phyloP scores from a whole-genome alignment of 2,888 invertebrate genomes.

The Acanthopleura granulata region DNA sequence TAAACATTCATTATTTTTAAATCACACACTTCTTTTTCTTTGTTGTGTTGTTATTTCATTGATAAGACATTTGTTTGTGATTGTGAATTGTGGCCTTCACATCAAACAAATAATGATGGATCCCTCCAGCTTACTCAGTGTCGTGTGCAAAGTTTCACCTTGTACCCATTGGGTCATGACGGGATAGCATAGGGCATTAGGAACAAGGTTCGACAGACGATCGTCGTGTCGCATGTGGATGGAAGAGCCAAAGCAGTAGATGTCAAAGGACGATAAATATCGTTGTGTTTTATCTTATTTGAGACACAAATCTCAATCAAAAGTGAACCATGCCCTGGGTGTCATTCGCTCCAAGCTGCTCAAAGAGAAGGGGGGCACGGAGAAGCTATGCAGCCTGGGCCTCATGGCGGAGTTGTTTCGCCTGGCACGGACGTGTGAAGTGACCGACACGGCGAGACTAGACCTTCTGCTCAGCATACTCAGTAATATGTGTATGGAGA shows the following conservation, averaged over 20 bases:
- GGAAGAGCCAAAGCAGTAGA: neutral
- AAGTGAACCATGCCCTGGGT: slow-evolving; percentile 1
- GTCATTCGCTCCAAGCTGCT: neutral
- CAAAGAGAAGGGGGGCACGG: neutral
- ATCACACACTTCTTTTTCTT: no score
- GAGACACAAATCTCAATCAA: neutral
- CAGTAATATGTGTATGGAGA: slow-evolving; percentile 13
- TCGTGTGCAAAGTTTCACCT: no score
- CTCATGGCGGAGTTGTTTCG: neutral
- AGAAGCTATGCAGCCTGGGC: neutral
- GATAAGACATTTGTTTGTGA: no score
- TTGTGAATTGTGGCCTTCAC: no score
- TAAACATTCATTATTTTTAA: no score
- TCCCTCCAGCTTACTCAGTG: no score
- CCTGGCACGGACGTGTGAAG: neutral
- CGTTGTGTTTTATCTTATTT: neutral
- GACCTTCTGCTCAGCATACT: neutral
- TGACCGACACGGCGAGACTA: neutral
- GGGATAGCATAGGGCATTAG: no score
- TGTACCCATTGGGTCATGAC: no score
- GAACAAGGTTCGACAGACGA: no score
- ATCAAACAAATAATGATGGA: no score
- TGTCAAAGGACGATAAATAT: slow-evolving; percentile 12
- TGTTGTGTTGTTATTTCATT: no score
- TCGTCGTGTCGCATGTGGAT: no score